phyloP scores from a whole-genome alignment of 2,888 invertebrate species.

The Drosophila kanekoi region DNA sequence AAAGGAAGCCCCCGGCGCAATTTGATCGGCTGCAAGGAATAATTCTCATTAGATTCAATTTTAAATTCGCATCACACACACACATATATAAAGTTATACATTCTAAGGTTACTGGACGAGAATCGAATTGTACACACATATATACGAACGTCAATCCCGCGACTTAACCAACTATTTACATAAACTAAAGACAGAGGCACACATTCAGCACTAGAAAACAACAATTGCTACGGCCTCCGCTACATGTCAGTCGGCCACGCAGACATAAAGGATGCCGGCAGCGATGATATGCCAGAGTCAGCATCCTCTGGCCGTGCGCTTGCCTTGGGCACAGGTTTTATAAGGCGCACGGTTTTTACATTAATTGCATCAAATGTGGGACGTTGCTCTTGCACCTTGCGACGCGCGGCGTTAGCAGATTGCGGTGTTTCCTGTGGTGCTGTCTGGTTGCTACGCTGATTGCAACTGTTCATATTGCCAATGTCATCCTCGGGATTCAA shows the following conservation, averaged over 20 bases:
- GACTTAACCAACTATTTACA: constrained; percentile 6
- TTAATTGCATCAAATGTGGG: constrained; percentile 11
- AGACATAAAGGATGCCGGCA: constrained; percentile 49
- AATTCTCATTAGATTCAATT: constrained; percentile 27
- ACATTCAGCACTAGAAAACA: constrained; percentile 20
- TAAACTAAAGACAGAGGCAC: constrained; percentile 32
- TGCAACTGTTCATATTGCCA: constrained; percentile 58
- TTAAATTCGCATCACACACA: constrained; percentile 10
- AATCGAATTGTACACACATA: constrained; percentile 4
- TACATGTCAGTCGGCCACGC: constrained; percentile 7
- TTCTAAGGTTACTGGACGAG: constrained; percentile 24
- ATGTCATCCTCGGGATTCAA: constrained; percentile 83
- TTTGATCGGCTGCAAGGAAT: constrained; percentile 39
- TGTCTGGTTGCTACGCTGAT: not conserved
- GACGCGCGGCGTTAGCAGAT: not conserved
- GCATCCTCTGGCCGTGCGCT: constrained; percentile 43
- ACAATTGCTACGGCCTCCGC: constrained; percentile 10
- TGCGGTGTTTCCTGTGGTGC: not conserved
- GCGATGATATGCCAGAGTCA: constrained; percentile 68
- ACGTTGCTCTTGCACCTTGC: constrained; percentile 1
- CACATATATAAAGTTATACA: not conserved
- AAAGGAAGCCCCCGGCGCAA: constrained; percentile 26
- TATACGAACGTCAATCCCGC: constrained; percentile 5
- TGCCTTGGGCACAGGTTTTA: constrained; percentile 59
- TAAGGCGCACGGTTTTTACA: constrained; percentile 55